Conservation (phyloP, 2,113 vertebrate genomes). For the Vombatus ursinus region DNA sequence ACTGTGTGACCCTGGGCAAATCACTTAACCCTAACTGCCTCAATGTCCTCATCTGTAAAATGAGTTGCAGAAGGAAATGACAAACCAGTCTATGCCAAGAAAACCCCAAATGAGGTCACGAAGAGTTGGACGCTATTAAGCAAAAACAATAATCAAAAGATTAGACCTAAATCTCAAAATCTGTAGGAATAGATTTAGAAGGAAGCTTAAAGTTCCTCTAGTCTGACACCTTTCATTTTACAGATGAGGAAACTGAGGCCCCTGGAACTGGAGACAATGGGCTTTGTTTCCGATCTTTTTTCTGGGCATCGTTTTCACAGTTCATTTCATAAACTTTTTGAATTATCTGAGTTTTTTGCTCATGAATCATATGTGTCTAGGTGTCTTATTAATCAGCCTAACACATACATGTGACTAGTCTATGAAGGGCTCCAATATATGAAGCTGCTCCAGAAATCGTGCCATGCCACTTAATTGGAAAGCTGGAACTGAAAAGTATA, state of each 20-base stretch:
- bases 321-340: not conserved
- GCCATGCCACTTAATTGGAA: slow-evolving; percentile 18
- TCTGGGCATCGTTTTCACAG: not conserved
- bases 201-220: not conserved
- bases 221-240: not conserved
- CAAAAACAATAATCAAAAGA: not conserved
- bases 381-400: slow-evolving; percentile 34
- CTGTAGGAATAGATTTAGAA: not conserved
- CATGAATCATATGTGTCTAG: not conserved
- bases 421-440: slow-evolving; percentile 32
- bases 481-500: slow-evolving; percentile 40
- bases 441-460: slow-evolving; percentile 5
- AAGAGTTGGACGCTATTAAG: not conserved
- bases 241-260: not conserved
- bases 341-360: slow-evolving; percentile 23
- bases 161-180: not conserved
- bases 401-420: slow-evolving; percentile 24
- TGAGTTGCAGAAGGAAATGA: not conserved
- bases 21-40: not conserved
- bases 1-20: not conserved
- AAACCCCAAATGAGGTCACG: not conserved
- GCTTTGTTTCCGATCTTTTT: not conserved
- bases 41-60: not conserved
- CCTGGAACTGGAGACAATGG: not conserved
- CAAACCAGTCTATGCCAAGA: not conserved